Conservation (phyloP, 2,797 vertebrate genomes). For the Brotula barbata region DNA sequence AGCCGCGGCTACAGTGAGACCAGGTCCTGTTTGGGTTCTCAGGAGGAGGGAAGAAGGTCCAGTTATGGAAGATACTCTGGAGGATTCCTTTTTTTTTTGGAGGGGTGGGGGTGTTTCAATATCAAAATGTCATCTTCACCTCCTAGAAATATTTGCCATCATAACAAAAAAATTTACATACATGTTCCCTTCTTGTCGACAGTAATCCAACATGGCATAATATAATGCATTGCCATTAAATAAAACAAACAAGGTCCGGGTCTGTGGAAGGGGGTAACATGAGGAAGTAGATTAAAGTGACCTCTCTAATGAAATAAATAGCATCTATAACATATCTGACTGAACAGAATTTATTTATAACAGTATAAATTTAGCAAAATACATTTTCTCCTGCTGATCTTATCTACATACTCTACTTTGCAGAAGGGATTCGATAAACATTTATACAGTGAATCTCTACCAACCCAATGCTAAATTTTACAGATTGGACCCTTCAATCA, state of each 20-base stretch:
- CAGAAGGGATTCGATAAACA: conserved; percentile 78
- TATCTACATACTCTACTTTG: conserved; percentile 83
- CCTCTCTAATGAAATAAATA: conserved; percentile 73
- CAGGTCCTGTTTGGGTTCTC: conserved; percentile 50
- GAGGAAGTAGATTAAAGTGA: conserved; percentile 64
- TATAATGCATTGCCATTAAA: conserved; percentile 67
- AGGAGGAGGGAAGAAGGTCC: conserved; percentile 54
- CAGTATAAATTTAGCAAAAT: conserved; percentile 86
- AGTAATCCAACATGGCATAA: conserved; percentile 63
- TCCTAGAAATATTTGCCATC: conserved; percentile 67
- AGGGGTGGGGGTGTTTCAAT: conserved; percentile 40
- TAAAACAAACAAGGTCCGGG: conserved; percentile 64
- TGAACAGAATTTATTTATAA: conserved; percentile 73
- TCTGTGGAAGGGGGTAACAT: conserved; percentile 54
- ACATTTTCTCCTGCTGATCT: conserved; percentile 78
- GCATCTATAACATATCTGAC: conserved; percentile 71
- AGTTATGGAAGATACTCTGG: conserved; percentile 53
- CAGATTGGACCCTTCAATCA: conserved; percentile 67
- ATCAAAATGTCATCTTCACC: conserved; percentile 58
- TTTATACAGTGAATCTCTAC: conserved; percentile 79
- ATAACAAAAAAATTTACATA: conserved; percentile 67
- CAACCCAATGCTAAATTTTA: conserved; percentile 77
- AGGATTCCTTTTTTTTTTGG: conserved; percentile 32
- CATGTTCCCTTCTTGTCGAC: conserved; percentile 50
- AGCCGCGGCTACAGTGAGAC: conserved; percentile 24